Evolutionary conservation across 2,888 invertebrate species (phyloP).

Genomic region (Andrena minutula): DNA sequence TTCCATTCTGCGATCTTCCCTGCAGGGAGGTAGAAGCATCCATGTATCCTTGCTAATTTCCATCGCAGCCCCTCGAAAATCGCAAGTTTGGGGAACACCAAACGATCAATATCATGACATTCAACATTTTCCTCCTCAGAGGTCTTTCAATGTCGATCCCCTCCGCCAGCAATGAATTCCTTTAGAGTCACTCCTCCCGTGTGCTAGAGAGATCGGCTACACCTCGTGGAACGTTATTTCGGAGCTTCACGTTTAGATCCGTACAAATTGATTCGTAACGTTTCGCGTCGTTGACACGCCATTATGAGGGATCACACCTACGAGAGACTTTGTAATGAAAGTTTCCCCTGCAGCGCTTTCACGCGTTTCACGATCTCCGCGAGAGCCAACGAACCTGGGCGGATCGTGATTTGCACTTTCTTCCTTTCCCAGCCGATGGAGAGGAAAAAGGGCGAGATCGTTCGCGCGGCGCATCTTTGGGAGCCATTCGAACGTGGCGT

Average conservation of each 20-base stretch:
- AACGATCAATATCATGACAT: conserved; percentile 47
- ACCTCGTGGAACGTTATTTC: conserved; percentile 34
- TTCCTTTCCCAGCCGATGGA: conserved; percentile 6
- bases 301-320: conserved; percentile 58
- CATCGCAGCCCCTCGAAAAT: conserved; percentile 4
- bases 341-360: conserved; percentile 37
- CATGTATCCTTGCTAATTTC: conserved; percentile 10
- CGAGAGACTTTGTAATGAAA: conserved; percentile 47
- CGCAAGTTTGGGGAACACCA: conserved; percentile 6
- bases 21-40: not conserved
- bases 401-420: conserved; percentile 58
- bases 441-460: conserved; percentile 17
- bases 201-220: conserved; percentile 3
- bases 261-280: conserved; percentile 66
- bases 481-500: conserved; percentile 19
- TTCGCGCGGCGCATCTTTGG: conserved; percentile 22
- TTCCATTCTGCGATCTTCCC: not conserved
- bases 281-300: conserved; percentile 64
- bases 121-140: conserved; percentile 30
- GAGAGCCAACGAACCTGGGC: conserved; percentile 18
- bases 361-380: conserved; percentile 33
- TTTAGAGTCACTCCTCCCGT: conserved; percentile 36
- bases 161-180: conserved; percentile 29
- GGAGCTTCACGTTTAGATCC: conserved; percentile 33
- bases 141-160: conserved; percentile 6